These are phyloP conservation scores for Hyphantria cunea DNA, from an alignment of 1,140 invertebrate species.

Conservation along the genomic window DNA sequence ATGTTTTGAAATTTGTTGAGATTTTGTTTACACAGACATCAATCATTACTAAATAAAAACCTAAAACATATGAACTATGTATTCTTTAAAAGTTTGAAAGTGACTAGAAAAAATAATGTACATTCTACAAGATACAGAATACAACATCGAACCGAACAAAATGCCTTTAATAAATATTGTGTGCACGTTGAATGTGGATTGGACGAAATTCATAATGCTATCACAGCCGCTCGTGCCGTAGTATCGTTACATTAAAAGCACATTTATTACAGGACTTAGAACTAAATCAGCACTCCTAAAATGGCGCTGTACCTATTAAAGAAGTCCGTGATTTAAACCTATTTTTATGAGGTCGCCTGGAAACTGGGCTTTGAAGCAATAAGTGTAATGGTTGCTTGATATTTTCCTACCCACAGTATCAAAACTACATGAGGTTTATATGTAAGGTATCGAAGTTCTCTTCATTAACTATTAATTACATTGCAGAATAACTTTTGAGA, in stretches of 20 bases:
- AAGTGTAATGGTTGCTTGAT: too few species aligned
- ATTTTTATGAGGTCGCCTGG: neutral
- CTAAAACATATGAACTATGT: too few species aligned
- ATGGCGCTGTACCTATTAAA: slow-evolving; percentile 42
- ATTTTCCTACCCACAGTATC: too few species aligned
- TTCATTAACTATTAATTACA: too few species aligned
- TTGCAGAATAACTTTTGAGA: too few species aligned
- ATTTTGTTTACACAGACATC: neutral
- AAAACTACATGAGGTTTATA: too few species aligned
- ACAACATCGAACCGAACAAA: slow-evolving; percentile 9
- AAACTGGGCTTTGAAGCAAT: too few species aligned
- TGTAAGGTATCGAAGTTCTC: too few species aligned
- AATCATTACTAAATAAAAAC: too few species aligned
- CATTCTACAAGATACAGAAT: neutral
- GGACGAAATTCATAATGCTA: slow-evolving; percentile 64
- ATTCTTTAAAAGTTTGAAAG: too few species aligned
- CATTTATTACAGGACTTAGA: slow-evolving; percentile 73
- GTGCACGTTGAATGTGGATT: slow-evolving; percentile 31
- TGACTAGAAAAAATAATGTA: too few species aligned
- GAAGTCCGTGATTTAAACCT: neutral
- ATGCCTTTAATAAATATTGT: slow-evolving; percentile 19
- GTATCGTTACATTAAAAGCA: slow-evolving; percentile 76
- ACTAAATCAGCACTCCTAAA: slow-evolving; percentile 65
- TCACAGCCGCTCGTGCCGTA: slow-evolving; percentile 57
- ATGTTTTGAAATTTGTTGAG: too few species aligned